phyloP scores from a whole-genome alignment of 2,888 invertebrate species.

The Watsonalla cultraria region DNA sequence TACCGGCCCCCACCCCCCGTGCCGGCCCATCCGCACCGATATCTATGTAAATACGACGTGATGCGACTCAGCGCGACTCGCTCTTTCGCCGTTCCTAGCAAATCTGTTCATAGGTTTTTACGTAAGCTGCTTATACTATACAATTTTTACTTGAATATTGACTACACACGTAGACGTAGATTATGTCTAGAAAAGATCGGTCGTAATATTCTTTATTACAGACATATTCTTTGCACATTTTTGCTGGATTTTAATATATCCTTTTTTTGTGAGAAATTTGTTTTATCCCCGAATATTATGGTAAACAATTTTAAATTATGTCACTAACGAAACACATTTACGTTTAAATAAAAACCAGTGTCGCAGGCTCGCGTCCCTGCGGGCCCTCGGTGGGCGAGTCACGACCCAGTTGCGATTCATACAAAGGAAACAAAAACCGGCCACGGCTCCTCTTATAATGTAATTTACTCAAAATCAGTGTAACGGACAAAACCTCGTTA shows the following conservation, averaged over 20 bases:
- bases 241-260: too few relatives aligned
- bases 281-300: too few relatives aligned
- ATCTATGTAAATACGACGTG: constrained; percentile 2
- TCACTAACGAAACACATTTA: too few relatives aligned
- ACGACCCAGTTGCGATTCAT: not conserved
- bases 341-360: too few relatives aligned
- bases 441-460: not conserved
- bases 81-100: not conserved
- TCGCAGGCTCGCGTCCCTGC: too few relatives aligned
- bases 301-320: too few relatives aligned
- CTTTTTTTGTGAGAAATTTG: too few relatives aligned
- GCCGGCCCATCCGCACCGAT: constrained; percentile 3
- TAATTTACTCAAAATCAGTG: constrained; percentile 1
- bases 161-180: too few relatives aligned
- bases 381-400: not conserved
- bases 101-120: not conserved
- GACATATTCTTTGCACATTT: too few relatives aligned
- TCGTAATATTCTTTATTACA: too few relatives aligned
- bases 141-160: not conserved
- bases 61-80: not conserved
- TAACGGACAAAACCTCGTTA: not conserved
- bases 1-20: not conserved
- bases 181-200: too few relatives aligned
- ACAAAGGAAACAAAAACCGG: not conserved
- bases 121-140: not conserved